Conservation (phyloP, 2,888 invertebrate species). For the Notodonta ziczac region DNA sequence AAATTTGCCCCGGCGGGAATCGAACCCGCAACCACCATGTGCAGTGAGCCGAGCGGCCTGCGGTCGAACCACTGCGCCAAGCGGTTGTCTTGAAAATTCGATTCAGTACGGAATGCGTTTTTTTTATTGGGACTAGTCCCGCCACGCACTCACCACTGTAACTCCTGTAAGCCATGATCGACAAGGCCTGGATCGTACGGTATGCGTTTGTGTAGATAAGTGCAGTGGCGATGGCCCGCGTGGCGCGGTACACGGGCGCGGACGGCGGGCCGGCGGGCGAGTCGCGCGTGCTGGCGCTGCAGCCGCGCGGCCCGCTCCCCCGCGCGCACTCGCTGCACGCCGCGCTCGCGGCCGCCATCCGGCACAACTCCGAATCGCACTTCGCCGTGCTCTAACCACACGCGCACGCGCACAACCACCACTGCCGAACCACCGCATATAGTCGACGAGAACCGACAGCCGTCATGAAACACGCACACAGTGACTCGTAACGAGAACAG, state of each 20-base stretch:
- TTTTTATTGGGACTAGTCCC: too few relatives aligned
- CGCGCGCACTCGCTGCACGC: constrained; percentile 57
- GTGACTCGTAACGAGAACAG: too few relatives aligned
- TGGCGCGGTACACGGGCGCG: constrained; percentile 73
- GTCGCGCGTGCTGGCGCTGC: constrained; percentile 51
- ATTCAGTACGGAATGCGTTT: not conserved
- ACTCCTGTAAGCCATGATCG: too few relatives aligned
- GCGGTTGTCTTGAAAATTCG: too few relatives aligned
- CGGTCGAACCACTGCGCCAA: too few relatives aligned
- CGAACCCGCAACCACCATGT: too few relatives aligned
- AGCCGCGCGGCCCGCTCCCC: constrained; percentile 49
- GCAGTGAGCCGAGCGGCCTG: too few relatives aligned
- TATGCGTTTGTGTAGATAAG: constrained; percentile 46
- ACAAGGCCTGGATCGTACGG: too few relatives aligned
- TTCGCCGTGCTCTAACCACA: constrained; percentile 55
- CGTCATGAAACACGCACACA: not conserved
- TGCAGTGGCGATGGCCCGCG: constrained; percentile 72
- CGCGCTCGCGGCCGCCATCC: constrained; percentile 55
- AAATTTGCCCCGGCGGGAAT: too few relatives aligned
- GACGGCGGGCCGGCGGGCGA: constrained; percentile 24
- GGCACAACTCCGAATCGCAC: constrained; percentile 60
- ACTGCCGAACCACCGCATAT: not conserved
- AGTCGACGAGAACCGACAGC: constrained; percentile 2
- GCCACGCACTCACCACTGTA: too few relatives aligned
- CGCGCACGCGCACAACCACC: not conserved